phyloP scores from a whole-genome alignment of 2,797 vertebrate species.

The Neomorphus geoffroyi region DNA sequence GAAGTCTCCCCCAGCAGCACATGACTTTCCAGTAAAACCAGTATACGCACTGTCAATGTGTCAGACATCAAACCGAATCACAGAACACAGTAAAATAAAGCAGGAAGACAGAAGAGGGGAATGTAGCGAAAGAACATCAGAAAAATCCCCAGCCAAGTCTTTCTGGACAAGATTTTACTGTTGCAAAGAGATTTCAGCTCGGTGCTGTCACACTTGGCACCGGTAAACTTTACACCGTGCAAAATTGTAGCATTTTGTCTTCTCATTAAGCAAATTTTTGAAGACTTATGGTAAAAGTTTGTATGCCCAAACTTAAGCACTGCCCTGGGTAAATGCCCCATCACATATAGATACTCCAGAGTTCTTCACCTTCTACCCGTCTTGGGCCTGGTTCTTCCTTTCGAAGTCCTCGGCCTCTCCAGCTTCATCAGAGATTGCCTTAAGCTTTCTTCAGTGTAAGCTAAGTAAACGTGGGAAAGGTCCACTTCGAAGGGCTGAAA shows the following conservation, averaged over 20 bases:
- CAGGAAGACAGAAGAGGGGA: background rate
- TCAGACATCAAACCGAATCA: background rate
- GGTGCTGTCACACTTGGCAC: background rate
- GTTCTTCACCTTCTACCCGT: conserved; percentile 89
- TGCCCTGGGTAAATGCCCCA: conserved; percentile 13
- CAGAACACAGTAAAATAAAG: background rate
- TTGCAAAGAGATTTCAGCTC: background rate
- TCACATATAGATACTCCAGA: background rate
- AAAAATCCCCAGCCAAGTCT: background rate
- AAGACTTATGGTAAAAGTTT: background rate
- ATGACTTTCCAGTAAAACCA: background rate
- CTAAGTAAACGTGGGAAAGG: conserved; percentile 94
- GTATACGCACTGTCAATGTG: accelerated
- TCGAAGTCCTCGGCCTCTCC: conserved; percentile 93
- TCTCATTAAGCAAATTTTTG: background rate
- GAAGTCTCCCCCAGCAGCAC: background rate
- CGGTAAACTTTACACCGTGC: background rate
- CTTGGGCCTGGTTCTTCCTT: conserved; percentile 92
- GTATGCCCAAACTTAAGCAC: background rate
- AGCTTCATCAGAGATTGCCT: conserved; percentile 95
- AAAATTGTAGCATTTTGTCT: background rate
- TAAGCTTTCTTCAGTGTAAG: conserved; percentile 97
- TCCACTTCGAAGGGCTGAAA: conserved; percentile 95
- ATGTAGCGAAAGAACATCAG: background rate
- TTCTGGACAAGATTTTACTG: background rate